These are phyloP conservation scores for Sebastes dallii DNA, from an alignment of 2,797 vertebrate genomes.

Conservation along the genomic window DNA sequence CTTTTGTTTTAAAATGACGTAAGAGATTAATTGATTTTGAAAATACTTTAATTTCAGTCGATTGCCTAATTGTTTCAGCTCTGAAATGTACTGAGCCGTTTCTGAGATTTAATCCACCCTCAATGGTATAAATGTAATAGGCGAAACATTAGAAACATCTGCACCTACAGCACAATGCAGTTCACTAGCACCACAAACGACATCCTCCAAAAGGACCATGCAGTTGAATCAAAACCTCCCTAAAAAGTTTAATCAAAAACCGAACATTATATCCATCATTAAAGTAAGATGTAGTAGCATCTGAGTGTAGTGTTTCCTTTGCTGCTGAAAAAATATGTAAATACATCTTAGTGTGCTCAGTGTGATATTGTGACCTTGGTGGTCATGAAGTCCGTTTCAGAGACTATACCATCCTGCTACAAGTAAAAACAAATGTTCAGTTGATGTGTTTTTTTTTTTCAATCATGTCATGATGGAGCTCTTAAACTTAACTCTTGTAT, in stretches of 20 bases:
- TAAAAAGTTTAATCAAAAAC: background rate
- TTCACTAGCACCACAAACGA: background rate
- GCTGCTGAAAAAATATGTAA: background rate
- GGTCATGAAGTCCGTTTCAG: background rate
- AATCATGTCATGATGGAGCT: background rate
- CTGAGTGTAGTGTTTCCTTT: background rate
- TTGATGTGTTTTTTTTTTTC: background rate
- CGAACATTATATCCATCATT: background rate
- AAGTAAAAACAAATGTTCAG: background rate
- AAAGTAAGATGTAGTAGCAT: background rate
- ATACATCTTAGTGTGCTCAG: background rate
- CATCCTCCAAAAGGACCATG: background rate
- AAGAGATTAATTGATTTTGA: background rate
- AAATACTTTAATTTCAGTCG: background rate
- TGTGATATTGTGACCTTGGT: background rate
- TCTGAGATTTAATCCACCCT: background rate
- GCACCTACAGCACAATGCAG: background rate
- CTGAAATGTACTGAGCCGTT: background rate
- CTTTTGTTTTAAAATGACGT: background rate
- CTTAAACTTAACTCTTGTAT: constrained; percentile 1
- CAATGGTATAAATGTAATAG: background rate
- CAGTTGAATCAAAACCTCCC: background rate
- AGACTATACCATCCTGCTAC: background rate
- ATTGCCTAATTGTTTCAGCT: background rate
- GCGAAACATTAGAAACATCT: background rate